Evolutionary conservation across 2,113 vertebrate genomes (phyloP).

Genomic region (Chrysemys picta): DNA sequence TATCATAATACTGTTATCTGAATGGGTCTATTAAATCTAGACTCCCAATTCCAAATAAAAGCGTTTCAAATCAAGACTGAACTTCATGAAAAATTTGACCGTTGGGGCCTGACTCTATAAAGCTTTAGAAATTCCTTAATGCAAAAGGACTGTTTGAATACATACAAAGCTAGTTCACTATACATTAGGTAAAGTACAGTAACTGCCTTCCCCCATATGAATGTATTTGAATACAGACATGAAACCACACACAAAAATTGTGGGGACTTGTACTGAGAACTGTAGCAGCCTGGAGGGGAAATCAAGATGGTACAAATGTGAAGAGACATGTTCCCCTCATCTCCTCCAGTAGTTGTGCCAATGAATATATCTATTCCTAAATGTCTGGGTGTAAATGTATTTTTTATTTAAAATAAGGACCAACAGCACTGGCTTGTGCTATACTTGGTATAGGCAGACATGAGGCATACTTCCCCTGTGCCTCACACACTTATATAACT

Average conservation of each 20-base stretch:
- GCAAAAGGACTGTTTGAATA: neutral
- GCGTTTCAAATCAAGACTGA: neutral
- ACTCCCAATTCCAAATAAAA: neutral
- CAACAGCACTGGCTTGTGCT: neutral
- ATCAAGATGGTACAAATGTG: neutral
- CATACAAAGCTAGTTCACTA: neutral
- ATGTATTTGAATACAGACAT: neutral
- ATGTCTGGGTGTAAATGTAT: neutral
- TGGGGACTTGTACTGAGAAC: neutral
- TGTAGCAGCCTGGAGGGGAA: neutral
- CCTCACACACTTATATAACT: neutral
- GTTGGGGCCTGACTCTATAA: neutral
- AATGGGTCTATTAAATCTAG: neutral
- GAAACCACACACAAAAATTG: neutral
- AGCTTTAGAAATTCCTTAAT: neutral
- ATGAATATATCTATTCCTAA: rapidly evolving
- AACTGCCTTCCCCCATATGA: neutral
- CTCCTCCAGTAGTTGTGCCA: neutral
- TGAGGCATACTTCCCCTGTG: neutral
- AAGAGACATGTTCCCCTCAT: neutral
- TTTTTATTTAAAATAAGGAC: neutral
- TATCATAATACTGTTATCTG: neutral
- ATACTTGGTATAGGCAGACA: neutral
- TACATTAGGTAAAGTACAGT: neutral
- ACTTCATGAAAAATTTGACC: neutral